Evolutionary conservation across 2,888 invertebrate genomes (phyloP).

Genomic region (Atethmia centrago): DNA sequence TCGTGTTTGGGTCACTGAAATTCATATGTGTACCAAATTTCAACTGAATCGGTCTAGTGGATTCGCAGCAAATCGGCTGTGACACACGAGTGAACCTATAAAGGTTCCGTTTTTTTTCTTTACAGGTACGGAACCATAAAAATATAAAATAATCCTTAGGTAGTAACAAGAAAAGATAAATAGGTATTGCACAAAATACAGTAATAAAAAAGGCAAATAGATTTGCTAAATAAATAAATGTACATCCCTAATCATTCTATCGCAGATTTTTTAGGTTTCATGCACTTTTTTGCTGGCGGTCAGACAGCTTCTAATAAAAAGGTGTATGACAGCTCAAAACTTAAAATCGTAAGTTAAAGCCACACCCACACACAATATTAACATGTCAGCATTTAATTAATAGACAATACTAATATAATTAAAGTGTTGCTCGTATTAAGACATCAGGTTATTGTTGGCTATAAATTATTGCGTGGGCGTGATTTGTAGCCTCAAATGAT

Average conservation of each 20-base stretch:
- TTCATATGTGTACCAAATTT: no score
- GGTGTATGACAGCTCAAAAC: conserved; percentile 12
- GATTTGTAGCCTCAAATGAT: conserved; percentile 67
- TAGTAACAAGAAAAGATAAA: no score
- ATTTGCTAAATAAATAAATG: neutral
- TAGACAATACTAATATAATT: conserved; percentile 74
- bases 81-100: no score
- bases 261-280: neutral
- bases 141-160: no score
- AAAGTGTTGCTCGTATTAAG: conserved; percentile 67
- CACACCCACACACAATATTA: conserved; percentile 69
- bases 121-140: no score
- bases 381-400: conserved; percentile 76
- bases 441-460: conserved; percentile 54
- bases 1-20: no score
- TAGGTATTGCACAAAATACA: no score
- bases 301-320: conserved; percentile 1
- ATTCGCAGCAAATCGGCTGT: no score
- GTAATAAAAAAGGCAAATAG: neutral
- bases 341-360: conserved; percentile 38
- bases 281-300: neutral
- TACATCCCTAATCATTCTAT: neutral
- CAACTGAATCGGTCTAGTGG: no score
- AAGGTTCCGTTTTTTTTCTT: no score
- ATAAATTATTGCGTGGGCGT: conserved; percentile 66